Conservation (phyloP, 1,140 invertebrate species). For the Saccostrea echinata region DNA sequence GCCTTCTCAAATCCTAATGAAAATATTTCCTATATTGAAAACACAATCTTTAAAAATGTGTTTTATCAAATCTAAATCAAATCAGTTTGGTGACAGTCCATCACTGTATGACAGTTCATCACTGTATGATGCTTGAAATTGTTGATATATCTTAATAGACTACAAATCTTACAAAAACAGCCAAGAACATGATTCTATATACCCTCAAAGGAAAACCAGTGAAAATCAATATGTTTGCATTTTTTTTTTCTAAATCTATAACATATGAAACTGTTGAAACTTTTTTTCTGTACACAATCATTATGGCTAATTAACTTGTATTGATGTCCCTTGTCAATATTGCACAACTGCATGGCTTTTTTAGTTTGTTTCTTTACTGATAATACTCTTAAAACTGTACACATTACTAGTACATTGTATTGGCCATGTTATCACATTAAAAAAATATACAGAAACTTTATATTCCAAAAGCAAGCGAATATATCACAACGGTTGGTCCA, state of each 20-base stretch:
- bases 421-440: constrained; percentile 19
- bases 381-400: not conserved
- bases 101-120: not conserved
- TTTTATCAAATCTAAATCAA: not conserved
- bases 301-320: not conserved
- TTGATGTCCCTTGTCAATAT: not conserved
- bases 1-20: not conserved
- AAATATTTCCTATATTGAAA: not conserved
- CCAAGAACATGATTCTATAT: not conserved
- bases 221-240: not conserved
- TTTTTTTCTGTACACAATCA: not conserved
- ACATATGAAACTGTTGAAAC: not conserved
- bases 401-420: not conserved
- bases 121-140: not conserved
- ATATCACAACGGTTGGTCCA: constrained; percentile 35
- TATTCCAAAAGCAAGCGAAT: constrained; percentile 21
- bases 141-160: not conserved
- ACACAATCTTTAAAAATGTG: not conserved
- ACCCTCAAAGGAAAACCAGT: not conserved
- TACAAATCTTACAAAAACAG: not conserved
- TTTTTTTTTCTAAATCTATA: not conserved
- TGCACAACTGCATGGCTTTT: constrained; percentile 19
- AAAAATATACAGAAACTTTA: constrained; percentile 28
- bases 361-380: not conserved
- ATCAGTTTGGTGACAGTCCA: not conserved